Percentiles rank a stretch among this genome's conserved stretches.
phyloP scores from a whole-genome alignment of 2,888 invertebrate genomes.

The Drosophila seclusa region DNA sequence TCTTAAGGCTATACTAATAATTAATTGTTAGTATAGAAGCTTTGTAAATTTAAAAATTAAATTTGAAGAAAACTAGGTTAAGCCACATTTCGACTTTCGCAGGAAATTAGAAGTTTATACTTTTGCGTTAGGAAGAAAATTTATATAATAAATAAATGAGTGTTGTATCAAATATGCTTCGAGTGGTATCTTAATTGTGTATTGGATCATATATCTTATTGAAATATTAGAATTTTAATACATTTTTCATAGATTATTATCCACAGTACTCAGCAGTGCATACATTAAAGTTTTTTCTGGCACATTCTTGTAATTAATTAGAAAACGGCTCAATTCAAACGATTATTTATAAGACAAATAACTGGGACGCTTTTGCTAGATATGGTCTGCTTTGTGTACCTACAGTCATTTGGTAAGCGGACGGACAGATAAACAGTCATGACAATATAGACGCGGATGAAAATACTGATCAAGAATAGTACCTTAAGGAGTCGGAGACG shows the following conservation, averaged over 20 bases:
- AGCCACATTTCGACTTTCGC: neutral
- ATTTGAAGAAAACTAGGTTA: neutral
- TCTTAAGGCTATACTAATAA: neutral
- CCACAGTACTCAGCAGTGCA: neutral
- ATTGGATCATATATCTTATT: neutral
- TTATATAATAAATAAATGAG: neutral
- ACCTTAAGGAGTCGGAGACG: neutral
- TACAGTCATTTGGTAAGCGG: neutral
- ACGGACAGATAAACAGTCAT: neutral
- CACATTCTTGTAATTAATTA: neutral
- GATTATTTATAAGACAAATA: neutral
- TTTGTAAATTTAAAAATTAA: neutral
- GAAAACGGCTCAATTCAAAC: neutral
- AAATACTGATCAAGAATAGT: neutral
- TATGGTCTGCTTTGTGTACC: neutral
- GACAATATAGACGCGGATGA: neutral
- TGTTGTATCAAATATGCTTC: too few species aligned
- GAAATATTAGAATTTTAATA: neutral
- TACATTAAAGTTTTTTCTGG: neutral
- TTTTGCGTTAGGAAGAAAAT: neutral
- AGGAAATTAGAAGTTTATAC: neutral
- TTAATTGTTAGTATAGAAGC: neutral
- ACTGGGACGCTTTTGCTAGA: neutral
- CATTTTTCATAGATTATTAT: neutral
- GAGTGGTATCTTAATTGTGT: too few species aligned